Evolutionary conservation across 2,888 invertebrate genomes (phyloP).

Genomic region (Auanema sp.): DNA sequence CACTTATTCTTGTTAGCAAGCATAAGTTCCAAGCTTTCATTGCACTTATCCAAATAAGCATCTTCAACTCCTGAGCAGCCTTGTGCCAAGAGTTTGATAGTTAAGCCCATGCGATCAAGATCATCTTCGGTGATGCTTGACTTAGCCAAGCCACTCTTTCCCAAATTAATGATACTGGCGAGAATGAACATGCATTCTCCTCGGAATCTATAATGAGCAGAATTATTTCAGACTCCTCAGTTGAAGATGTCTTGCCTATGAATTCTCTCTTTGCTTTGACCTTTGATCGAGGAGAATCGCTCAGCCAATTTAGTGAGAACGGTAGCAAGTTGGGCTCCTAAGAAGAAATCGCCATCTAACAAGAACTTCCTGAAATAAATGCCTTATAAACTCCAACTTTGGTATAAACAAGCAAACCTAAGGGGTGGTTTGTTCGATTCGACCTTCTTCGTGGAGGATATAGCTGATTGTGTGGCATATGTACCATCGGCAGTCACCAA

Average conservation of each 20-base stretch:
- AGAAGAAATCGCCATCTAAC: constrained; percentile 92
- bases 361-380: constrained; percentile 72
- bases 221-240: background rate
- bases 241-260: constrained; percentile 3
- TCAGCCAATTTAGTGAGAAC: constrained; percentile 88
- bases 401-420: constrained; percentile 18
- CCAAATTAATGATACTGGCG: constrained; percentile 82
- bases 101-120: constrained; percentile 71
- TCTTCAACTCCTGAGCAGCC: constrained; percentile 73
- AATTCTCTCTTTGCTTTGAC: constrained; percentile 26
- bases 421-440: constrained; percentile 37
- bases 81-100: constrained; percentile 68
- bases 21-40: constrained; percentile 81
- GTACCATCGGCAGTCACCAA: constrained; percentile 97
- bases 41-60: constrained; percentile 80
- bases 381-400: background rate
- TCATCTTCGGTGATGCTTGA: constrained; percentile 87
- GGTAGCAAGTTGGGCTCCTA: constrained; percentile 87
- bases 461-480: constrained; percentile 96
- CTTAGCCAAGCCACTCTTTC: constrained; percentile 72
- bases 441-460: constrained; percentile 66
- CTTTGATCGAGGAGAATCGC: constrained; percentile 68
- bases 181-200: constrained; percentile 86
- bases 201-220: constrained; percentile 38
- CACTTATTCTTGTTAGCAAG: constrained; percentile 66